Evolutionary conservation across 1,140 invertebrate genomes (phyloP).

Genomic region (Bombus consobrinus): DNA sequence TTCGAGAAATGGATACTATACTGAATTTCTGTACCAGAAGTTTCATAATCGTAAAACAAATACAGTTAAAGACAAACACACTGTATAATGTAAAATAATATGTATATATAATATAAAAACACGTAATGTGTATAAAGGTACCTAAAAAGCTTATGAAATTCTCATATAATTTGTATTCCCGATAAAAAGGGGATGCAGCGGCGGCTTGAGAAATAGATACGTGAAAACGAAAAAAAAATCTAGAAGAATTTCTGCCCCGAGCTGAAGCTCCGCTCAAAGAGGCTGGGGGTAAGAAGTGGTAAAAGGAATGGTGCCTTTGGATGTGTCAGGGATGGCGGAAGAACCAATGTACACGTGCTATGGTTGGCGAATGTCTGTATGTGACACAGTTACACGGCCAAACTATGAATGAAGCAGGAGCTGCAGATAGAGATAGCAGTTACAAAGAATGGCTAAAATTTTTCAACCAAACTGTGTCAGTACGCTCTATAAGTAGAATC

Average conservation of each 20-base stretch:
- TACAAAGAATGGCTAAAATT: neutral
- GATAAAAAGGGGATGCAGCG: neutral
- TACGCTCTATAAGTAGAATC: neutral
- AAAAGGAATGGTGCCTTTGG: slow-evolving; percentile 9
- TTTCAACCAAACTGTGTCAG: neutral
- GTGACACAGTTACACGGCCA: neutral
- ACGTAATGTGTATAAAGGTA: neutral
- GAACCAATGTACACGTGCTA: neutral
- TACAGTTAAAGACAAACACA: too few relatives aligned
- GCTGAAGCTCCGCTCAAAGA: slow-evolving; percentile 4
- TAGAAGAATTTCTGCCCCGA: neutral
- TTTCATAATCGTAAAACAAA: too few relatives aligned
- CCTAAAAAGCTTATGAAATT: neutral
- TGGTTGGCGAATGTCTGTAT: neutral
- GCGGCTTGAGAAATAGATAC: neutral
- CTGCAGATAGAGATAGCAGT: slow-evolving; percentile 8
- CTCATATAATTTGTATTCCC: neutral
- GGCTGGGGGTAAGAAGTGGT: neutral
- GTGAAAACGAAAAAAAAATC: slow-evolving; percentile 1
- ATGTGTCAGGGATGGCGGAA: neutral
- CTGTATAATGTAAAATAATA: neutral
- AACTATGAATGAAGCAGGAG: neutral
- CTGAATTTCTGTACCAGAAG: too few relatives aligned
- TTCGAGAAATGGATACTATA: too few relatives aligned
- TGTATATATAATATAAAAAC: neutral